phyloP scores from a whole-genome alignment of 2,888 invertebrate species.

The Rhamnusium bicolor region DNA sequence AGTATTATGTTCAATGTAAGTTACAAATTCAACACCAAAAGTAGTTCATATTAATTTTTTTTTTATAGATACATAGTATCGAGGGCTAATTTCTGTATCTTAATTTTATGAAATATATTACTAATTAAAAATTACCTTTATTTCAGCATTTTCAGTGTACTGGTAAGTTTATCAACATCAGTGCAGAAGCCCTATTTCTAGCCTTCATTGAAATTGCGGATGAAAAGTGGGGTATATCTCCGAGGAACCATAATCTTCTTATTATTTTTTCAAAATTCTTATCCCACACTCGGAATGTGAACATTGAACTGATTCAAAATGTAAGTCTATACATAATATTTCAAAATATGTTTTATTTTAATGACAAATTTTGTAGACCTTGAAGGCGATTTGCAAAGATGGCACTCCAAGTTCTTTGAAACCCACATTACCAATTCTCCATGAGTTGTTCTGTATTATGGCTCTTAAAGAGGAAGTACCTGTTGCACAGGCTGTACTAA shows the following conservation, averaged over 20 bases:
- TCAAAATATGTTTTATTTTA: conserved; percentile 7
- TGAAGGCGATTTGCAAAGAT: conserved; percentile 51
- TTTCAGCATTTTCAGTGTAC: conserved; percentile 42
- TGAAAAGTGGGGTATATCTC: conserved; percentile 47
- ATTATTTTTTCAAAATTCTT: conserved; percentile 50
- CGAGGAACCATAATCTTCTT: conserved; percentile 51
- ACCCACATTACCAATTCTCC: conserved; percentile 47
- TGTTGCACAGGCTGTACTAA: conserved; percentile 48
- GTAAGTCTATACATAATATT: conserved; percentile 17
- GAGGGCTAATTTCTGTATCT: no score
- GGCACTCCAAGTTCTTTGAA: conserved; percentile 53
- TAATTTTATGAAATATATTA: no score
- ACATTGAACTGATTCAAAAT: conserved; percentile 43
- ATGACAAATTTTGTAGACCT: conserved; percentile 34
- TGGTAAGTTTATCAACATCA: conserved; percentile 48
- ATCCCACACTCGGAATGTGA: conserved; percentile 33
- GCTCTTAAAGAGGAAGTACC: conserved; percentile 43
- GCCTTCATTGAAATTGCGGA: conserved; percentile 44
- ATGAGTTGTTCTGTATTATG: conserved; percentile 49
- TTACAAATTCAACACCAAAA: no score
- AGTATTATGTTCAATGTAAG: conserved; percentile 50
- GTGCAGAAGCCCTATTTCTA: conserved; percentile 40
- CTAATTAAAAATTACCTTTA: not conserved
- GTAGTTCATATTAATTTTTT: no score
- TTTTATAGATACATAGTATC: no score